A percentile compares a stretch with the other conserved stretches of the same genome.
Conservation (phyloP, 2,113 vertebrate species). For the Leptodactylus fuscus region DNA sequence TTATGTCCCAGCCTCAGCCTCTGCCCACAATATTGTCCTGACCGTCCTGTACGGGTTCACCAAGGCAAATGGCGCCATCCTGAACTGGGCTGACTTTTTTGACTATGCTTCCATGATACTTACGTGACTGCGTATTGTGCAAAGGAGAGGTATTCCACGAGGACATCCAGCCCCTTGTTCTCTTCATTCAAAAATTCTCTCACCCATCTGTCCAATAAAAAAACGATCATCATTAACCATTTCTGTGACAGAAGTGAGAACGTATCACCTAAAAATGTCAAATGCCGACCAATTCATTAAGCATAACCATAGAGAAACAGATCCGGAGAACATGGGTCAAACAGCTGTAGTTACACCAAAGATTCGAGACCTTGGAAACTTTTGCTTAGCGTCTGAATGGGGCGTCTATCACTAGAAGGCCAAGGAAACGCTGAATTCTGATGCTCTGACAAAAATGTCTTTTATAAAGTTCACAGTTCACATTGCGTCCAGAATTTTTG, state of each 20-base stretch:
- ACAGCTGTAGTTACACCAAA: neutral
- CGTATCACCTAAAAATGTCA: neutral
- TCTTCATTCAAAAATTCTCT: slow-evolving; percentile 98
- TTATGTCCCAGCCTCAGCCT: no score
- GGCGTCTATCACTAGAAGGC: slow-evolving; percentile 10
- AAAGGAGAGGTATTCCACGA: slow-evolving; percentile 98
- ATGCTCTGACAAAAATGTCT: neutral
- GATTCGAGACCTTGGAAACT: neutral
- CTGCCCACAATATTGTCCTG: no score
- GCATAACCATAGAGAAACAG: neutral
- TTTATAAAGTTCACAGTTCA: slow-evolving; percentile 14
- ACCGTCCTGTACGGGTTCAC: no score
- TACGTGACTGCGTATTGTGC: slow-evolving; percentile 98
- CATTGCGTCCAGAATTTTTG: neutral
- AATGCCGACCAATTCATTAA: neutral
- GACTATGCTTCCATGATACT: no score
- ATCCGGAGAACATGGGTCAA: neutral
- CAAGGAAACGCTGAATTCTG: neutral
- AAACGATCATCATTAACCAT: neutral
- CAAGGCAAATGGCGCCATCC: no score
- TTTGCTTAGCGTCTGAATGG: neutral
- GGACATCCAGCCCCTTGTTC: slow-evolving; percentile 95
- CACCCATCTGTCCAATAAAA: slow-evolving; percentile 85
- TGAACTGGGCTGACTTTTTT: no score
- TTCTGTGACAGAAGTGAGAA: no score